Base-by-base conservation (phyloP, 1,140 invertebrate genomes). In the Drosophila lini region DNA sequence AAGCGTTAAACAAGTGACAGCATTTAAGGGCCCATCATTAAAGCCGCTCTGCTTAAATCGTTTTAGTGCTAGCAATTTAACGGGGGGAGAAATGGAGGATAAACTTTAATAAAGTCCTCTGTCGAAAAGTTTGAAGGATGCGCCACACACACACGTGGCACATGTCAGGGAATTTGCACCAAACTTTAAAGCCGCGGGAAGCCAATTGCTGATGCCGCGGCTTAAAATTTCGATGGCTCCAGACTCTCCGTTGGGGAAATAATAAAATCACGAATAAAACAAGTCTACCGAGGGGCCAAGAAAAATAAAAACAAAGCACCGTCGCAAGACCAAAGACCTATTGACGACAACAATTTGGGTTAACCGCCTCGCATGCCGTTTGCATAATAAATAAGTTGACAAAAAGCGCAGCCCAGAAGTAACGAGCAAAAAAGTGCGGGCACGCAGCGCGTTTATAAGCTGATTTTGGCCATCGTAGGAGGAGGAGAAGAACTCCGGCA, bases 311-410 rank as follows among this genome's bases (percentile, higher is more conserved):
- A 71, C 61, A 53, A 84, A 80, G 62, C 64, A 78, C 40, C 63
- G 41, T 25, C 9, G 34, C 53, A 61, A 65, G 59, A 64, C 62
- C 79, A 57, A 88, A 88, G 74, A 88, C 80, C 80, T 75, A 89
- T 88, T 75, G 84, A 89, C 84, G 80, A 89, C 84, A 89, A 81
- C 85, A 81, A 88, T 88, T 88, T 88, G 65, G 84, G 84, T 88
- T 88, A 88, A 88, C 84, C 84, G 70, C 64, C 65, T 80, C 80
- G 84, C 59, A 89, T 88, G 84, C 77, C 77, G 73, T 84, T 73
- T 88, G 84, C 84, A 88, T 88, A 88, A 80, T 84, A 89, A 88
- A 89, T 89, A 78, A 65, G 74, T 75, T 70, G 59, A 76, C 48
- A 68, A 47, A 56, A 68, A 67, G 50, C 53, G 74, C 60, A 76